Conservation (phyloP, 2,888 invertebrate species). For the Eurytoma californica region DNA sequence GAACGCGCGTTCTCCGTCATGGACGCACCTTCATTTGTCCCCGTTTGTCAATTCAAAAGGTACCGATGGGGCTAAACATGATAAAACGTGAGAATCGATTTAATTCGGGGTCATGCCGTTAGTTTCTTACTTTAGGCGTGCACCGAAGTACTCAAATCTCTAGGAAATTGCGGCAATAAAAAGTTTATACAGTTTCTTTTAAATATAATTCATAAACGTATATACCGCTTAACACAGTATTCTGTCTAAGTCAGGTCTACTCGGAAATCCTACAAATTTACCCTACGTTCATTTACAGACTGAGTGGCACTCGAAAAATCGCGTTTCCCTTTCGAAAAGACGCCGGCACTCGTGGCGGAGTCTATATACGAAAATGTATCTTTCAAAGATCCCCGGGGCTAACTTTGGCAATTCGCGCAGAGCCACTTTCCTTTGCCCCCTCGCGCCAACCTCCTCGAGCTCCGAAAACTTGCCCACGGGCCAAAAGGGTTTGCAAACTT, state of each 20-base stretch:
- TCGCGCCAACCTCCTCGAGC: constrained; percentile 13
- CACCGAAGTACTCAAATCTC: no score
- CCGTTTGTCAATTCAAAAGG: no score
- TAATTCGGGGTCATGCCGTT: not conserved
- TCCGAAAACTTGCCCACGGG: constrained; percentile 30
- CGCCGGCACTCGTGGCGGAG: not conserved
- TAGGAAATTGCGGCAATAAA: no score
- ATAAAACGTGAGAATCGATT: not conserved
- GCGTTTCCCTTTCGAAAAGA: constrained; percentile 13
- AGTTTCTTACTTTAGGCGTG: no score
- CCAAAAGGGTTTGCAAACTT: not conserved
- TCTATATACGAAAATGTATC: constrained; percentile 20
- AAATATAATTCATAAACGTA: no score
- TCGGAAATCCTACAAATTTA: not conserved
- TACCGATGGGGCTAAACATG: no score
- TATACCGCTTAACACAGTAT: not conserved
- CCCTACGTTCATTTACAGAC: not conserved
- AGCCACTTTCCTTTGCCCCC: constrained; percentile 34
- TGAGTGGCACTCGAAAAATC: constrained; percentile 9
- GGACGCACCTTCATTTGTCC: no score
- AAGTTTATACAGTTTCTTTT: no score
- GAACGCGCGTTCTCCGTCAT: no score
- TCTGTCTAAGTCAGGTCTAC: not conserved
- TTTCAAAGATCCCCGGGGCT: constrained; percentile 45
- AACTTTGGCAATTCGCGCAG: constrained; percentile 42